These are phyloP conservation scores for Orientallactaga sibirica DNA, from an alignment of 2,797 vertebrate species.

Conservation along the genomic window DNA sequence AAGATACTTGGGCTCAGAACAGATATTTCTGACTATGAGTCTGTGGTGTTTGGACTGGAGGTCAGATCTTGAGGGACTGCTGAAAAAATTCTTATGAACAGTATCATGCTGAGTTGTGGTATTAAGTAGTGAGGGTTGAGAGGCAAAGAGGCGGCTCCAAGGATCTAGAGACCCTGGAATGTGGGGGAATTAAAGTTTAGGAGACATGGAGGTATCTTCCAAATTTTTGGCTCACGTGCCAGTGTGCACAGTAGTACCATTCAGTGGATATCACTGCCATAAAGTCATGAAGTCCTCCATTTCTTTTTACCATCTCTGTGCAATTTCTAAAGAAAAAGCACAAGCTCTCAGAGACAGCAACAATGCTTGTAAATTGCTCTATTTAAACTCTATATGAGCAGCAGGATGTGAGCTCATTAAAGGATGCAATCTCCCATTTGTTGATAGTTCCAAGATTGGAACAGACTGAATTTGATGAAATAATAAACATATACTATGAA, in stretches of 20 bases:
- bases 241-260: not conserved
- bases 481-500: constrained; percentile 73
- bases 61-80: not conserved
- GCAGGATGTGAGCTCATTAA: constrained; percentile 68
- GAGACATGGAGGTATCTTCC: not conserved
- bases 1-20: not conserved
- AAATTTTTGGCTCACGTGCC: not conserved
- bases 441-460: constrained; percentile 60
- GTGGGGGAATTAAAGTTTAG: not conserved
- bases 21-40: not conserved
- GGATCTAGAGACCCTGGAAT: not conserved
- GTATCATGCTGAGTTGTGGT: not conserved
- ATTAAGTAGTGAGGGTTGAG: not conserved
- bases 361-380: constrained; percentile 63
- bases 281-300: not conserved
- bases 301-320: not conserved
- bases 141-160: not conserved
- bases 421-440: constrained; percentile 72
- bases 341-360: constrained; percentile 10
- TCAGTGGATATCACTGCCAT: not conserved
- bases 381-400: constrained; percentile 61
- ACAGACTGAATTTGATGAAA: constrained; percentile 61
- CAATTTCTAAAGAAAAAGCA: constrained; percentile 42
- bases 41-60: not conserved
- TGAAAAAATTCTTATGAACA: not conserved